Conservation (phyloP, 2,113 vertebrate genomes). For the Promerops cafer region DNA sequence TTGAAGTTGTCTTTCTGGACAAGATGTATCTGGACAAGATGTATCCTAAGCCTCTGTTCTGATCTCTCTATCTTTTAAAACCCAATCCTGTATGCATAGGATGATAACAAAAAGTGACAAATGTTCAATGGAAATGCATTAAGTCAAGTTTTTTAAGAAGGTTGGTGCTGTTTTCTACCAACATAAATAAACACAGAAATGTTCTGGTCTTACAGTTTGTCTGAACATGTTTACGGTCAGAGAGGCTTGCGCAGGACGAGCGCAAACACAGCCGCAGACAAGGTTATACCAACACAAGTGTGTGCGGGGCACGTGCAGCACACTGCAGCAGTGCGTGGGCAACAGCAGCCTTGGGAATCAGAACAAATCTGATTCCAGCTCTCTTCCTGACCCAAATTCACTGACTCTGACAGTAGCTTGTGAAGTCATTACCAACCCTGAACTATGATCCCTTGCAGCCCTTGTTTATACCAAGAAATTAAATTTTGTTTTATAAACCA, state of each 20-base stretch:
- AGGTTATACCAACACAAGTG: background rate
- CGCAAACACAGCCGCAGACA: background rate
- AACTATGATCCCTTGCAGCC: conserved; percentile 4
- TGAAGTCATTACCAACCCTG: conserved; percentile 38
- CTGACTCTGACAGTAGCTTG: background rate
- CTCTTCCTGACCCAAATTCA: background rate
- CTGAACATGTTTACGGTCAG: background rate
- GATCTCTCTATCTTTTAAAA: background rate
- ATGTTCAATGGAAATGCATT: rapidly evolving
- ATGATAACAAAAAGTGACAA: background rate
- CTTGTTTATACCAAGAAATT: background rate
- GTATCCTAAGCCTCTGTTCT: background rate
- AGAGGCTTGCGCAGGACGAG: background rate
- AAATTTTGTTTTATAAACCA: background rate
- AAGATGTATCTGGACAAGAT: background rate
- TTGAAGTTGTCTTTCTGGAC: background rate
- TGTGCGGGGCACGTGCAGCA: background rate
- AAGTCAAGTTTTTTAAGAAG: background rate
- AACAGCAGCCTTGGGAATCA: background rate
- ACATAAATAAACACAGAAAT: background rate
- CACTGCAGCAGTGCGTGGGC: background rate
- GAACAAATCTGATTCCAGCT: background rate
- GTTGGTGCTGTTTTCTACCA: background rate
- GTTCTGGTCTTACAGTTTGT: background rate
- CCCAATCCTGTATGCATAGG: rapidly evolving